Base-by-base conservation (phyloP, 2,888 invertebrate genomes). In the Pyrocoelia pectoralis region DNA sequence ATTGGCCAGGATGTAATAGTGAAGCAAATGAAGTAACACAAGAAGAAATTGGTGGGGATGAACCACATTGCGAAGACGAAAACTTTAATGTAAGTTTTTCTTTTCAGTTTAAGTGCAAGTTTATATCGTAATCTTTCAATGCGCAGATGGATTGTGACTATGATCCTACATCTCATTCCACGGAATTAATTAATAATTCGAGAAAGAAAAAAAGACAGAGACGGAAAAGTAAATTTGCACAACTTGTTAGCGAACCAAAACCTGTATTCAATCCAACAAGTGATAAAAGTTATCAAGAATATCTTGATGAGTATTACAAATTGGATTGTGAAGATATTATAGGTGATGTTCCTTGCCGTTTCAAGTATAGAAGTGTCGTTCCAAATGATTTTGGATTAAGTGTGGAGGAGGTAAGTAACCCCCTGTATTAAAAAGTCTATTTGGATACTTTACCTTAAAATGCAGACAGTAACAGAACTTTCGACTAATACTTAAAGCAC, bases 271-370 rank as follows among this genome's bases (percentile, higher is more conserved):
- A 97, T 79, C 94, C 97, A 0, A n/a, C n/a, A n/a, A 84, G 88
- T 61, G 87, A 91, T 65, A 84, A 84, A 74, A 90, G 90, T 0
- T 97, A 94, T 80, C 88, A 90, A 28, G 86, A 96, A 72, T 97
- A 97, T 77, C 88, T 97, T 77, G 95, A 98, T 74, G 97, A 98
- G 80, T 98, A 97, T 79, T 98, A 98, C 77, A 89, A 92, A 74
- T 84, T 98, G 77, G 95, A 98, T 80, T 98, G 93, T 79, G 98
- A 98, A 77, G 98, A 99, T 80, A 88, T 98, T 53, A 91, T 98
- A 51, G 97, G 90, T 0, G 96, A 97, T 76, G 80, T 92, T 71
- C 95, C 95, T 0, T 97, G 96, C 64, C 85, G 94, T 71, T 99
- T 97, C 81, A 96, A 95, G 76, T 99, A 99, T 77, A 86, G 96